Conservation (phyloP, 2,888 invertebrate species). For the Tenthredo livida region DNA sequence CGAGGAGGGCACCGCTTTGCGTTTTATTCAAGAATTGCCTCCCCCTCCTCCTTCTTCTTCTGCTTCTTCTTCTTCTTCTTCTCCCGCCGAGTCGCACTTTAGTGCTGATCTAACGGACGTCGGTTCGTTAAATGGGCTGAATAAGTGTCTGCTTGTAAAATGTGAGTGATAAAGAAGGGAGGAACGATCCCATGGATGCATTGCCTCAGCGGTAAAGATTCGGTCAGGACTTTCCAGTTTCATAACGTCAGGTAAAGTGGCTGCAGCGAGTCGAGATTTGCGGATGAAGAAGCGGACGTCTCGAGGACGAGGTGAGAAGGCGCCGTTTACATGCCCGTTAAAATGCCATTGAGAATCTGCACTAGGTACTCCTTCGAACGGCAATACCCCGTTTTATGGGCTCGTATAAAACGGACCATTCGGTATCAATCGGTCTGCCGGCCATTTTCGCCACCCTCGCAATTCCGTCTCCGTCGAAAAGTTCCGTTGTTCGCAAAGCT, state of each 20-base stretch:
- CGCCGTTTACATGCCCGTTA: slow-evolving; percentile 42
- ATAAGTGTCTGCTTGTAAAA: slow-evolving; percentile 3
- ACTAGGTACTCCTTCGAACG: not conserved
- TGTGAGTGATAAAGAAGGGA: not conserved
- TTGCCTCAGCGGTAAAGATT: too few relatives aligned
- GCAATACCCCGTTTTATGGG: slow-evolving; percentile 29
- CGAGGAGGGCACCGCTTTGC: not conserved
- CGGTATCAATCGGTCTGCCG: slow-evolving; percentile 23
- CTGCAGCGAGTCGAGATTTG: not conserved
- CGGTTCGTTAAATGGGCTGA: not conserved
- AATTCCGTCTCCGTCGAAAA: not conserved
- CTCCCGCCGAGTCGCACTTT: not conserved
- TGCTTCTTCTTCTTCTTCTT: not conserved
- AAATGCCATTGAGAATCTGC: not conserved
- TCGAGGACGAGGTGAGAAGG: not conserved
- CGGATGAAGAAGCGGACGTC: not conserved
- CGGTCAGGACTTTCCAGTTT: not conserved
- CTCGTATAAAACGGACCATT: slow-evolving; percentile 32
- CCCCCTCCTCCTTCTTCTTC: not conserved
- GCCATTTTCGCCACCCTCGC: not conserved
- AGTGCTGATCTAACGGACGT: not conserved
- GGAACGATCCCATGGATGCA: not conserved
- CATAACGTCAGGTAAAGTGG: slow-evolving; percentile 18
- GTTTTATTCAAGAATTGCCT: slow-evolving; percentile 2
- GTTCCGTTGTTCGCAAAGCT: not conserved